Evolutionary conservation across 2,113 vertebrate species (phyloP), one percentile per base, ranked within the genome.

Genomic region (Lepidothrix coronata): DNA sequence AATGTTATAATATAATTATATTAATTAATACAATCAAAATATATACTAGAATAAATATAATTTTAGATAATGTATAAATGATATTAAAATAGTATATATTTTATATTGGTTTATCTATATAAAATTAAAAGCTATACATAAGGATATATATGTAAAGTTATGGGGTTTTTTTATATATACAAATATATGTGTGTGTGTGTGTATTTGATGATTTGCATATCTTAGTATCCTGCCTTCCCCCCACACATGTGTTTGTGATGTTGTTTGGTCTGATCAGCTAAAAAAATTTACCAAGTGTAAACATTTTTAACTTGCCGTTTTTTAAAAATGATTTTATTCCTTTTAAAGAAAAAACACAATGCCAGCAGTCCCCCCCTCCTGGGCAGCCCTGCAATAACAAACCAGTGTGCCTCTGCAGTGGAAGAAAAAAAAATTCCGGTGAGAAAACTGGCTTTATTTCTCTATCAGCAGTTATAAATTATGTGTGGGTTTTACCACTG

Each of bases 351-450:
- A 96, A 98, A 97, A 90, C 91, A 96, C 91, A 97, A 84, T 77
- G 95, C 90, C 95, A 97, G 97, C 97, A 98, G 95, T 93, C 88
- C 97, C 92, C 67, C 93, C 25, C 16, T 97, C 95, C 49, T 97
- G 96, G 97, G 97, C 91, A 98, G 96, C 92, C 96, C 96, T 85
- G 96, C 95, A 96, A 94, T 97, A 97, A 98, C 96, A 76, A 97
- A 96, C 93, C 97, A 97, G 95, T 97, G 93, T 97, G 95, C 96
- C 95, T 96, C 96, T 96, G 95, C 96, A 91, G 94, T 89, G 95
- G 97, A 98, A 77, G 97, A 98, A 94, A 98, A 98, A 95, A 97
- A 97, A 97, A 94, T 97, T 67, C 95, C 97, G 95, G 97, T 98
- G 96, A 98, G 97, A 79, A 97, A 94, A n/a, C 16, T 78, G 27